Evolutionary conservation across 2,113 vertebrate genomes (phyloP).

Genomic region (Phylloscopus trochilus): DNA sequence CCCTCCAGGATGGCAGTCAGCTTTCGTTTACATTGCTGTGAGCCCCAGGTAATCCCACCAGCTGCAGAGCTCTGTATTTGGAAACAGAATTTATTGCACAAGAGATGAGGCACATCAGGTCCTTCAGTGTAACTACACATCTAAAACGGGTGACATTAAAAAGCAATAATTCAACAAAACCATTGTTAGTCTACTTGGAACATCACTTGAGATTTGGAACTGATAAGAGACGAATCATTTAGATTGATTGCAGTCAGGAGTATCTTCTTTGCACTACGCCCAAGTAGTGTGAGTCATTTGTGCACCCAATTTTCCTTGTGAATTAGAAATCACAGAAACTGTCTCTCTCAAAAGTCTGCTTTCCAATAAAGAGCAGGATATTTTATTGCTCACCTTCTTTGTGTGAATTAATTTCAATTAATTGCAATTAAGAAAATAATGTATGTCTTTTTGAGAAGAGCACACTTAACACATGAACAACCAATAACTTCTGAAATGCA

Average conservation of each 20-base stretch:
- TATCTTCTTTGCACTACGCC: conserved; percentile 13
- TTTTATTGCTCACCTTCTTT: conserved; percentile 55
- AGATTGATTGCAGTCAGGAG: neutral
- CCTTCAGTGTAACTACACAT: neutral
- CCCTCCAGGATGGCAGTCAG: neutral
- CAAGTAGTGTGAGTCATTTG: neutral
- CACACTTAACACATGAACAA: neutral
- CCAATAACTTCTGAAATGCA: neutral
- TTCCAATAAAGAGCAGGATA: conserved; percentile 10
- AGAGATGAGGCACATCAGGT: neutral
- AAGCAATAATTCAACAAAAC: neutral
- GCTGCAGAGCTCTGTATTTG: neutral
- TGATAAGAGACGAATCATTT: neutral
- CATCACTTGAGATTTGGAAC: conserved; percentile 1
- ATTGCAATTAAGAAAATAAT: neutral
- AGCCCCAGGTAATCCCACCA: neutral
- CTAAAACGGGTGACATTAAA: neutral
- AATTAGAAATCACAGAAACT: conserved; percentile 36
- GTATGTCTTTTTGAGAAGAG: neutral
- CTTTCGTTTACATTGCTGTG: neutral
- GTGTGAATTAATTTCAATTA: conserved; percentile 38
- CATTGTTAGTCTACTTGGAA: neutral
- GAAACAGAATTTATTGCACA: neutral
- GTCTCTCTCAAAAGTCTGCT: conserved; percentile 20
- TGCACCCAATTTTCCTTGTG: conserved; percentile 59